Evolutionary conservation across 2,113 vertebrate genomes (phyloP), one percentile per base, ranked within the genome.

Genomic region (Cathartes aura): DNA sequence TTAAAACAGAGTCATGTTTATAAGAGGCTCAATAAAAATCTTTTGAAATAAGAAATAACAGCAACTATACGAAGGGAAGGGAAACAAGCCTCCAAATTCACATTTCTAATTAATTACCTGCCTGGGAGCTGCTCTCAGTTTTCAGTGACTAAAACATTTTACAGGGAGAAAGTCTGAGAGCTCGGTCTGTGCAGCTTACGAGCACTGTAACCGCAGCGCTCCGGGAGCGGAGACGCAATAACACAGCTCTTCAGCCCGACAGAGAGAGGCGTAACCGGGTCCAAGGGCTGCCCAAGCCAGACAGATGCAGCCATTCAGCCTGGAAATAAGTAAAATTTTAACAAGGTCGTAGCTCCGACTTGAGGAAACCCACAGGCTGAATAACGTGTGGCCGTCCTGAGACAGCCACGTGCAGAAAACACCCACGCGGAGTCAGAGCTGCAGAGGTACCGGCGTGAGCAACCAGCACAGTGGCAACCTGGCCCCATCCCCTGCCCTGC

Each of bases 91-190:
- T 92, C 95, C 82, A 43, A 90, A 72, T 43, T 56, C 95, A 67
- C 82, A 4, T 87, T 90, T 90, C 68, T 92, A 81, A 94, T 84
- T 75, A 92, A 94, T 75, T 43, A 75, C 85, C 93, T 89, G 85
- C 93, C 85, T 53, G 48, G 72, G 93, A 95, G 73, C 89, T 59
- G 95, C 93, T 93, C 85, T 93, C 40, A 9, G 68, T 58, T 93
- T 92, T 53, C 82, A 87, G 82, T 7, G 42, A 62, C 72, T 75
- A 11, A 36, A 89, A 48, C 6, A 2, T 87, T 94, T 96, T 83
- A 60, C 72, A 36, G 86, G 85, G 56, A 70, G 56, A 34, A 36
- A 20, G 62, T 45, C 86, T 66, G 78, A 64, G 89, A 68, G 89
- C 64, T 18, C 6, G n/a, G 75, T 38, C 81, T 82, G 85, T 76